Conservation (phyloP, 2,888 invertebrate genomes). For the Oxystoma pomonae region DNA sequence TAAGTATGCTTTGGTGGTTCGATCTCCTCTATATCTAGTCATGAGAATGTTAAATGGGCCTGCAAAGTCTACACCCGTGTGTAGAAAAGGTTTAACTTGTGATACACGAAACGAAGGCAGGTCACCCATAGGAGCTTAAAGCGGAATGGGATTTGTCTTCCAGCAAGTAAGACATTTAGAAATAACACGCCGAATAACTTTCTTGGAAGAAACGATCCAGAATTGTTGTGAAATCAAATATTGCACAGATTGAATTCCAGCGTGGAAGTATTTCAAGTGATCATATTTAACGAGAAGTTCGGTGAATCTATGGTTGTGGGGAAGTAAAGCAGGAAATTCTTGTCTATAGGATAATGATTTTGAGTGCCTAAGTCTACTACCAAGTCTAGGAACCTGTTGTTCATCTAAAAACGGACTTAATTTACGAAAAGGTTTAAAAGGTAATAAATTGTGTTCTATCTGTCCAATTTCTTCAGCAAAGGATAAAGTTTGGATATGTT, state of each 20-base stretch:
- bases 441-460: too few species aligned
- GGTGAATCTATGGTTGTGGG: neutral
- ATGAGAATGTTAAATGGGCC: too few species aligned
- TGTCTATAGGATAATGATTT: neutral
- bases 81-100: too few species aligned
- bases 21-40: neutral
- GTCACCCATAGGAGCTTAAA: too few species aligned
- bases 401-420: neutral
- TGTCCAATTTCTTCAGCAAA: too few species aligned
- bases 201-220: neutral
- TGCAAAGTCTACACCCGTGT: too few species aligned
- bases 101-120: too few species aligned
- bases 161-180: neutral
- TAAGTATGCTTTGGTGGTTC: neutral
- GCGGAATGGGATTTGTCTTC: too few species aligned
- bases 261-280: neutral
- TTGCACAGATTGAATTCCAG: neutral
- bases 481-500: too few species aligned
- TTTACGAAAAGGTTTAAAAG: neutral
- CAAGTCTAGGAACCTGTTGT: neutral
- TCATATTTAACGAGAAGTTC: neutral
- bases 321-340: neutral
- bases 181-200: neutral
- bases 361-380: neutral
- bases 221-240: neutral